These are phyloP conservation scores for Lysiphlebus fabarum DNA, from an alignment of 1,140 invertebrate genomes.

Conservation along the genomic window DNA sequence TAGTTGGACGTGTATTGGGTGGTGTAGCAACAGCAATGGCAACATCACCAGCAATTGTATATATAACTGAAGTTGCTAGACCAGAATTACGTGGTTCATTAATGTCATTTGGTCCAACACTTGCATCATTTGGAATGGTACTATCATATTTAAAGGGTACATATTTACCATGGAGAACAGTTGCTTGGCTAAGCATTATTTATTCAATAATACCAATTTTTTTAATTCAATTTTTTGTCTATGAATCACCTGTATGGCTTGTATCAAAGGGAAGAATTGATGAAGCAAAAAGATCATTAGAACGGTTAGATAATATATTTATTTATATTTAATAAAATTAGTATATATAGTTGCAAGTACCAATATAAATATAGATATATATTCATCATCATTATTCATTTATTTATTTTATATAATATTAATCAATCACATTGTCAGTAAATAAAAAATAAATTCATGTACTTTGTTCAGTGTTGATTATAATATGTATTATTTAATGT, in stretches of 20 bases:
- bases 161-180: slow-evolving; percentile 59
- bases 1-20: slow-evolving; percentile 63
- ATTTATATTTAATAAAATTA: too few relatives aligned
- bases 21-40: slow-evolving; percentile 60
- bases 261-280: slow-evolving; percentile 57
- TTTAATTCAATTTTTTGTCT: slow-evolving; percentile 59
- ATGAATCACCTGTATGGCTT: slow-evolving; percentile 68
- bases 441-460: neutral
- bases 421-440: neutral
- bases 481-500: neutral
- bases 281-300: slow-evolving; percentile 56
- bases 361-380: too few relatives aligned
- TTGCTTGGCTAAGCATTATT: slow-evolving; percentile 58
- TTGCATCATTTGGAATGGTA: slow-evolving; percentile 59
- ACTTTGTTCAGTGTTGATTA: neutral
- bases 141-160: slow-evolving; percentile 61
- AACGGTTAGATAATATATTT: slow-evolving; percentile 43
- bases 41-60: slow-evolving; percentile 61
- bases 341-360: too few relatives aligned
- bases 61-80: slow-evolving; percentile 62
- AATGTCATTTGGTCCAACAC: slow-evolving; percentile 56
- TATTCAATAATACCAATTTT: slow-evolving; percentile 58
- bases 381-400: slow-evolving; percentile 26
- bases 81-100: slow-evolving; percentile 60
- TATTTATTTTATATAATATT: neutral